These are phyloP conservation scores for Agonum fuliginosum DNA, from an alignment of 2,888 invertebrate genomes.

Conservation along the genomic window DNA sequence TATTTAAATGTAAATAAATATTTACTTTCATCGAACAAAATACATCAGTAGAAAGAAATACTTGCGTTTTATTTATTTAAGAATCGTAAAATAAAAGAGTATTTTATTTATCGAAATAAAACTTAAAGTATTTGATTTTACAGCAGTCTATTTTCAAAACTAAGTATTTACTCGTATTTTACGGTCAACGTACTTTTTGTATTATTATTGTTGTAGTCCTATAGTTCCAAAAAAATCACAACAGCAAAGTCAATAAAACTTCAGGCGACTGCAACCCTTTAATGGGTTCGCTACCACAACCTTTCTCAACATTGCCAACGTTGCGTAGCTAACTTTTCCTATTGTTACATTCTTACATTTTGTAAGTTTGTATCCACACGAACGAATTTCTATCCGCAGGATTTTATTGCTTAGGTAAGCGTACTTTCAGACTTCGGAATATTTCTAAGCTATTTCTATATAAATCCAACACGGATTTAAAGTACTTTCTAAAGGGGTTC, in stretches of 20 bases:
- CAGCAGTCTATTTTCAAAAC: too few species aligned
- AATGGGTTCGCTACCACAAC: background rate
- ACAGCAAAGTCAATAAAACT: background rate
- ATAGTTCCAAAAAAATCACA: background rate
- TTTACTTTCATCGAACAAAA: too few species aligned
- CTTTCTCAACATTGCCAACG: background rate
- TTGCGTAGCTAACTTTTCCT: background rate
- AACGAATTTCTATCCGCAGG: background rate
- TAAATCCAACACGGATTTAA: background rate
- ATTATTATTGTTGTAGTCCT: too few species aligned
- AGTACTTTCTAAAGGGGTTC: background rate
- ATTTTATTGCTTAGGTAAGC: background rate
- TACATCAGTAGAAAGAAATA: too few species aligned
- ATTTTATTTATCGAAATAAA: too few species aligned
- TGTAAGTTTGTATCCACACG: background rate
- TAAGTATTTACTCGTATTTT: too few species aligned
- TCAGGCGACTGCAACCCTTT: background rate
- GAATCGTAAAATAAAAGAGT: too few species aligned
- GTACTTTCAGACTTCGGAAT: background rate
- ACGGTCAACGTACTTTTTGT: too few species aligned
- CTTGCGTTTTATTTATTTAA: too few species aligned
- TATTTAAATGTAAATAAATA: too few species aligned
- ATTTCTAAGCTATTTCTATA: background rate
- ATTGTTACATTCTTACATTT: background rate
- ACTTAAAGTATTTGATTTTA: too few species aligned